Base-by-base conservation (phyloP, 2,797 vertebrate species). In the Monodelphis domestica region DNA sequence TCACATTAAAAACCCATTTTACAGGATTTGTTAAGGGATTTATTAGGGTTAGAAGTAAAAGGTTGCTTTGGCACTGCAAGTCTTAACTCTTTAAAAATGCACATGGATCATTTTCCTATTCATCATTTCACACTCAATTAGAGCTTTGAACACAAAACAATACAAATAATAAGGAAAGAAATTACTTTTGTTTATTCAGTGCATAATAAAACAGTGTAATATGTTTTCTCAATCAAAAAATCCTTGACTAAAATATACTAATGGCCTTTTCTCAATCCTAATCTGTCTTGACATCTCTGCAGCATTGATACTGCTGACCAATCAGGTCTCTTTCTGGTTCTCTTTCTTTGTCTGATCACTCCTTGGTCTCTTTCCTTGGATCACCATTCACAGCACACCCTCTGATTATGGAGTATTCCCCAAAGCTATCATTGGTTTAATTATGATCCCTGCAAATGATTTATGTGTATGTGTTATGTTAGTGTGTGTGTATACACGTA, bases 11-110 rank as follows among this genome's bases (percentile, higher is more conserved):
- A 78, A 33, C 1, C 78, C 53, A 94, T 15, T 63, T 93, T 94
- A 56, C 45, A 92, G 88, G 9, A 53, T 92, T 78, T 21, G 59
- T 91, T 89, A 90, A 70, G 10, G 45, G 53, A 26, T 38, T 84
- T 95, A 87, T 90, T 54, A n/a, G 94, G n/a, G 24, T 91, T 90
- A 92, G 38, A 93, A 53, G 24, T 53, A 12, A 45, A 78, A 45
- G 59, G 33, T 70, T 63, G n/a, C 5, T 63, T n/a, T 70, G 70
- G 70, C 21, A 78, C 12, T 63, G 33, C 57, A 14, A 70, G 17
- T 78, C 38, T 7, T n/a, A 78, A 45, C 21, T 70, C n/a, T 78
- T 24, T 21, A 45, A 78, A n/a, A 0, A 24, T 5, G 6, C 70
- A 78, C 9, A 10, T 78, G 63, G n/a, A 70, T 70, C 63, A 70